Percentiles rank a stretch among this genome's conserved stretches.
Evolutionary conservation across 2,113 vertebrate genomes (phyloP).

Genomic region (Desmodus rotundus): DNA sequence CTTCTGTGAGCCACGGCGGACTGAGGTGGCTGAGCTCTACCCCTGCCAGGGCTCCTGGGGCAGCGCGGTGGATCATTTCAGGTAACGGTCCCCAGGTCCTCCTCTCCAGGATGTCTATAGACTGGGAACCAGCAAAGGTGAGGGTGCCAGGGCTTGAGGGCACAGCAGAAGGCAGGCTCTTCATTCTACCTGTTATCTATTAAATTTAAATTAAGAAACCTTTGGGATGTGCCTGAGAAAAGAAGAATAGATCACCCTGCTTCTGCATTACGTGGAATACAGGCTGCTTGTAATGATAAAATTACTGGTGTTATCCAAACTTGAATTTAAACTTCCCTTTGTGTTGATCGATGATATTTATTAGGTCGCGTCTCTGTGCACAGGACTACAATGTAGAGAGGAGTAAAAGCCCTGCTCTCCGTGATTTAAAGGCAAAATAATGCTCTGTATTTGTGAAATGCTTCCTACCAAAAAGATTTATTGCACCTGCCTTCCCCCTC

Average conservation of each 20-base stretch:
- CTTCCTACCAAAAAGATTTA: not conserved
- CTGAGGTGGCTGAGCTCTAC: fast-evolving
- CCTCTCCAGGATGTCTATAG: fast-evolving
- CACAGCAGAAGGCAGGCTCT: not conserved
- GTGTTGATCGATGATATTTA: not conserved
- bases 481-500: not conserved
- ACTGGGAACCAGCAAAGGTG: fast-evolving
- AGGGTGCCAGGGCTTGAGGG: fast-evolving
- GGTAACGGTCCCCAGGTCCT: fast-evolving
- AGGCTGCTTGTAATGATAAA: not conserved
- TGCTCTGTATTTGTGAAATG: fast-evolving
- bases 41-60: fast-evolving
- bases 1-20: fast-evolving
- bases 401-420: not conserved
- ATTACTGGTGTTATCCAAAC: not conserved
- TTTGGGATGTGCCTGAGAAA: not conserved
- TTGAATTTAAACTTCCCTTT: not conserved
- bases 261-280: not conserved
- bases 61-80: fast-evolving
- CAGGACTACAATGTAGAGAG: fast-evolving
- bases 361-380: not conserved
- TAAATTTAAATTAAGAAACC: not conserved
- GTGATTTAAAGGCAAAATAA: not conserved
- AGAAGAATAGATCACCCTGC: too few relatives aligned
- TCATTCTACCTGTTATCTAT: not conserved